Conservation (phyloP, 2,113 vertebrate species). For the Spizaetus ornatus region DNA sequence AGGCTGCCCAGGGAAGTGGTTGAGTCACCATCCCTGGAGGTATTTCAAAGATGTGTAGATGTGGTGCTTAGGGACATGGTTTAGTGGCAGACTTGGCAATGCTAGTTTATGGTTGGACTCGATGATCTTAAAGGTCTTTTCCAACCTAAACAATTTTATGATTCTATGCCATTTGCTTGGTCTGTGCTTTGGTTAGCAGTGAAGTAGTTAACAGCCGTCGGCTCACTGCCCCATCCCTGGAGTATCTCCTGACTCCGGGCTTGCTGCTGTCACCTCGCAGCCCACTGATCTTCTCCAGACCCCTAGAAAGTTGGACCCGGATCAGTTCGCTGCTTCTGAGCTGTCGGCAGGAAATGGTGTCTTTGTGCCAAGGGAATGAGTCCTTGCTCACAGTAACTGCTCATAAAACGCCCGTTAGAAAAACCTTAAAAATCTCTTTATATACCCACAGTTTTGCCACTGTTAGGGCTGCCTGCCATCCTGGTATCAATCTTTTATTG, state of each 20-base stretch:
- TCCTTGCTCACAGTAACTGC: not conserved
- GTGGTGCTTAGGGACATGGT: not conserved
- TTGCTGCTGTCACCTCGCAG: not conserved
- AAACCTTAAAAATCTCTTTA: not conserved
- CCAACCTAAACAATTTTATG: not conserved
- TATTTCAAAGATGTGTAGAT: not conserved
- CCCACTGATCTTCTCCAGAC: not conserved
- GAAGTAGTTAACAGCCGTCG: not conserved
- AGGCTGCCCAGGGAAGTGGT: not conserved
- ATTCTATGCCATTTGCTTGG: fast-evolving
- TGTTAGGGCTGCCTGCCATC: not conserved
- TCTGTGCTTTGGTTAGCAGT: not conserved
- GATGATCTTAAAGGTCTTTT: not conserved
- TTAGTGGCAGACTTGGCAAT: not conserved
- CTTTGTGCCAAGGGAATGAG: not conserved
- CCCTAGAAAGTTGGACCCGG: not conserved
- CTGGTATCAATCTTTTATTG: not conserved
- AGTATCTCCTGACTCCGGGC: not conserved
- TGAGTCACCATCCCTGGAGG: no score
- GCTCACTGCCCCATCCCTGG: not conserved
- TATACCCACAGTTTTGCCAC: not conserved
- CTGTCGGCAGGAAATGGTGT: not conserved
- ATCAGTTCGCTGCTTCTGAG: not conserved
- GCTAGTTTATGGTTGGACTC: not conserved
- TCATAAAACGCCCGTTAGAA: not conserved